Percentiles rank a stretch among this genome's conserved stretches.
phyloP scores from a whole-genome alignment of 37 sponge, comb jelly and placozoan species.

The Bolinopsis microptera region DNA sequence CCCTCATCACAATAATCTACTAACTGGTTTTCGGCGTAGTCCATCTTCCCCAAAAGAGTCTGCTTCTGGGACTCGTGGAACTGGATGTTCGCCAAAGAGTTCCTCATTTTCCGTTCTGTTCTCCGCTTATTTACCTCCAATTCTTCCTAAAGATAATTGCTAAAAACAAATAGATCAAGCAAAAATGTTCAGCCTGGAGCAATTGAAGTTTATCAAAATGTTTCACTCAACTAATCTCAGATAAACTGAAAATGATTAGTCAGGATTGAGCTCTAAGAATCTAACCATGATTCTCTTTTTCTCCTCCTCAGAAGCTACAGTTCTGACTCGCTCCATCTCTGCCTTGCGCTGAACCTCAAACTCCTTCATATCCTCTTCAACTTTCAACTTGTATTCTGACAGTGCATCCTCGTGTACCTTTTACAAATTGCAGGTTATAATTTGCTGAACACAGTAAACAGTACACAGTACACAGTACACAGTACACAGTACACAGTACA shows the following conservation, averaged over 20 bases:
- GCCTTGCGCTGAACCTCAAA: conserved; percentile 49
- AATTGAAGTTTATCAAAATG: no score
- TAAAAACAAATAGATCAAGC: no score
- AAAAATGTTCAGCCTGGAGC: no score
- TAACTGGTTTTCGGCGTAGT: conserved; percentile 43
- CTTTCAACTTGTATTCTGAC: not conserved
- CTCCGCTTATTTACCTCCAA: conserved; percentile 8
- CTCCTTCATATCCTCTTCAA: conserved; percentile 42
- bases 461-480: no score
- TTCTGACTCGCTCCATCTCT: not conserved
- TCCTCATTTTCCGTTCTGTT: conserved; percentile 57
- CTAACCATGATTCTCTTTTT: conserved; percentile 19
- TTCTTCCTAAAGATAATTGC: not conserved
- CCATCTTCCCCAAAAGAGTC: conserved; percentile 4
- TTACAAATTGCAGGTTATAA: not conserved
- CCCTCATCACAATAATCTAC: no score
- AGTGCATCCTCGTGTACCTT: conserved; percentile 46
- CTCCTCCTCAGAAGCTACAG: not conserved
- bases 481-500: no score
- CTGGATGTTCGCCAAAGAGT: conserved; percentile 34
- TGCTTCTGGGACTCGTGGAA: conserved; percentile 40
- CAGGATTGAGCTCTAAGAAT: no score
- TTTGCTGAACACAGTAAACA: no score
- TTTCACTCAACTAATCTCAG: no score
- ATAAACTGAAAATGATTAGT: no score